Evolutionary conservation across 2,113 vertebrate genomes (phyloP), one percentile per base, ranked within the genome.

Genomic region (Chiloscyllium plagiosum): DNA sequence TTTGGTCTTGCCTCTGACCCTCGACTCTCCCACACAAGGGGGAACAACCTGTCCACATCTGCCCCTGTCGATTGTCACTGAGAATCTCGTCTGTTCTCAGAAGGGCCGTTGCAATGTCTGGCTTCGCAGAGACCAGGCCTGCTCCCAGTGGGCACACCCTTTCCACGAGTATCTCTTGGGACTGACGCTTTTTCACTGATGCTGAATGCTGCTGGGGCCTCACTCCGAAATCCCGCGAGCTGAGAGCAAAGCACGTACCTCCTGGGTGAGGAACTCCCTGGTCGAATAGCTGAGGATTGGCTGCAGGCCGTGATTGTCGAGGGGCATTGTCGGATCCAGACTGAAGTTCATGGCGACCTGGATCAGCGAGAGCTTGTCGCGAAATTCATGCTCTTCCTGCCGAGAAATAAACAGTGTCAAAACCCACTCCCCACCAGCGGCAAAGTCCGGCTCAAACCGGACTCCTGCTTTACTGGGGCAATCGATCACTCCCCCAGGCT

Each of bases 341-440:
- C 98, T 98, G 97, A 98, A 98, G 97, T 98, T 99, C 96, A 99
- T 97, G n/a, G 98, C 97, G 29, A 99, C 97, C 72, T 97, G 98
- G 96, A 99, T 99, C 29, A 98, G 97, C 26, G 98, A 99, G 90
- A 99, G 98, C 97, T 99, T 99, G 96, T 99, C 99, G 96, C 98
- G 97, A 96, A 99, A 99, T 29, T 99, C 98, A 20, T 98, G 98
- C 96, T 99, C 98, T 0, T 98, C 98, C 99, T 99, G 96, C 50
- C 96, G 78, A 78, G 69, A 96, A 22, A 96, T 94, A 94, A 56
- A 22, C 12, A 0, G 0, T 10, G 17, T 68, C 66, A 70, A 24
- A 70, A 70, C 20, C 22, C 22, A 22, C 19, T n/a, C n/a, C n/a
- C n/a, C n/a, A n/a, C n/a, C n/a, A n/a, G n/a, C n/a, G 24, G 5